Conservation (phyloP, 2,888 invertebrate genomes). For the Gisinianus flammeolus region DNA sequence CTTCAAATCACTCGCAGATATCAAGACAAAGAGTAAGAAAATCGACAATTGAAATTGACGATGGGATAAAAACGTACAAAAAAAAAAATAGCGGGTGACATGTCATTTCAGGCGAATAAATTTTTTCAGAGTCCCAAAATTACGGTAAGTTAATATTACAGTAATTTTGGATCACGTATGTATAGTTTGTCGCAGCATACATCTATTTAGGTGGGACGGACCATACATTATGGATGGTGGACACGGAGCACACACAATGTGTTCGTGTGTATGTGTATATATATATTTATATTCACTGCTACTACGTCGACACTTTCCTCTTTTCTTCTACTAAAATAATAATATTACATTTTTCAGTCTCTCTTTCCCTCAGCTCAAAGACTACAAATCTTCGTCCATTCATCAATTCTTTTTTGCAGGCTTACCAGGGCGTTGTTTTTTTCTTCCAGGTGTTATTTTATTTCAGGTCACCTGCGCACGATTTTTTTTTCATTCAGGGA, state of each 20-base stretch:
- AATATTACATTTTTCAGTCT: not conserved
- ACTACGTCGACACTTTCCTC: not conserved
- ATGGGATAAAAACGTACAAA: slow-evolving; percentile 21
- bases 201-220: slow-evolving; percentile 30
- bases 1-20: not conserved
- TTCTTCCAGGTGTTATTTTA: slow-evolving; percentile 31
- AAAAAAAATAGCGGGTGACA: not conserved
- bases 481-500: slow-evolving; percentile 19
- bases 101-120: slow-evolving; percentile 15
- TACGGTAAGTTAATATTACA: slow-evolving; percentile 50
- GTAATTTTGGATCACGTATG: slow-evolving; percentile 48
- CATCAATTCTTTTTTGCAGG: slow-evolving; percentile 27
- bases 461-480: slow-evolving; percentile 22
- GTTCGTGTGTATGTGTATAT: slow-evolving; percentile 1
- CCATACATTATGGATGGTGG: slow-evolving; percentile 21
- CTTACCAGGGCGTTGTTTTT: slow-evolving; percentile 16
- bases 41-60: not conserved
- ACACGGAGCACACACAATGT: not conserved
- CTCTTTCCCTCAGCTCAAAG: not conserved
- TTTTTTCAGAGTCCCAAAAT: slow-evolving; percentile 46
- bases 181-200: slow-evolving; percentile 42
- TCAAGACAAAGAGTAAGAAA: slow-evolving; percentile 8
- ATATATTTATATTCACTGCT: not conserved
- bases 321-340: not conserved
- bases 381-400: slow-evolving; percentile 11